Evolutionary conservation across 1,140 invertebrate species (phyloP).

Genomic region (Dreissena polymorpha): DNA sequence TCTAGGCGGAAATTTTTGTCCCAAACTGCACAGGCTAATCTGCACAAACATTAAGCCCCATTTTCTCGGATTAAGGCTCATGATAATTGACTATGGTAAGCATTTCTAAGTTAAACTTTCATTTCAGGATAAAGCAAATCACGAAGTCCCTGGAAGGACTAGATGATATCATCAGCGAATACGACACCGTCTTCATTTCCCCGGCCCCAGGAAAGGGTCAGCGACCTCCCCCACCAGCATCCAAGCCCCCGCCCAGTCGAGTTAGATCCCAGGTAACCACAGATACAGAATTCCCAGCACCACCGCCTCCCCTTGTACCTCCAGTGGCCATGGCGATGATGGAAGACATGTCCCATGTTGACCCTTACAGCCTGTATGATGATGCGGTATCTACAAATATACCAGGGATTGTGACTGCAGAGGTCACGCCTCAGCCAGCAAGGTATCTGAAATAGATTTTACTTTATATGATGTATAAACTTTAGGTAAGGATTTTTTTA

Average conservation of each 20-base stretch:
- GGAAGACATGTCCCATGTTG: neutral
- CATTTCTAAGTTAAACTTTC: too few species aligned
- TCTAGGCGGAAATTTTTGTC: too few species aligned
- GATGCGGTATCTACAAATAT: neutral
- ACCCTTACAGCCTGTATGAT: neutral
- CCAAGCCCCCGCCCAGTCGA: neutral
- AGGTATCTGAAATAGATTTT: too few species aligned
- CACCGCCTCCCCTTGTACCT: neutral
- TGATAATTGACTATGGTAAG: too few species aligned
- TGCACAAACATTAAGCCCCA: too few species aligned
- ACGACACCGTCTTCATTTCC: neutral
- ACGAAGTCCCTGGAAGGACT: constrained; percentile 26
- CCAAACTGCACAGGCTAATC: too few species aligned
- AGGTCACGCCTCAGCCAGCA: neutral
- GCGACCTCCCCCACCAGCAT: neutral
- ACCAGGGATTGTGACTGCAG: neutral
- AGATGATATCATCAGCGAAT: constrained; percentile 28
- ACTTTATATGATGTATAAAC: too few species aligned
- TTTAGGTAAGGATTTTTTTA: too few species aligned
- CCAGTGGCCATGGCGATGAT: neutral
- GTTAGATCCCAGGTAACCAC: neutral
- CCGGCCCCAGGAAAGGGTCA: neutral
- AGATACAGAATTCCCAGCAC: neutral
- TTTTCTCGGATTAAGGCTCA: too few species aligned
- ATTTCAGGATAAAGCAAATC: constrained; percentile 29